Conservation (phyloP, 2,888 invertebrate genomes). For the Hermodice carunculata region DNA sequence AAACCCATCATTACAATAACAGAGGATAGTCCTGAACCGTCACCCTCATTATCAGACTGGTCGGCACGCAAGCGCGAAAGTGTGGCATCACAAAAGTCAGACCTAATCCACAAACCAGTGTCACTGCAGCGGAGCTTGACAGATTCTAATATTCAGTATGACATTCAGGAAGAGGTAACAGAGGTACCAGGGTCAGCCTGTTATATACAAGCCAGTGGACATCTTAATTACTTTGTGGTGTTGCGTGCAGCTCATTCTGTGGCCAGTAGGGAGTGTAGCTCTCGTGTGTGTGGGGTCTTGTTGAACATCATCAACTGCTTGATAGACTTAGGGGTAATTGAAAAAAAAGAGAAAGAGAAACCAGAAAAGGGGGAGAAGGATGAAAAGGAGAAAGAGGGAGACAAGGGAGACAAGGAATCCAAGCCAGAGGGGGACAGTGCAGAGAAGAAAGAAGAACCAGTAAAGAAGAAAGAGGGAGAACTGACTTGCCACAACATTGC, state of each 20-base stretch:
- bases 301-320: conserved; percentile 92
- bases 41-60: conserved; percentile 72
- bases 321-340: conserved; percentile 86
- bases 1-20: conserved; percentile 98
- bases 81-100: conserved; percentile 71
- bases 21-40: conserved; percentile 90
- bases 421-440: neutral
- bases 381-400: neutral
- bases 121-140: conserved; percentile 56
- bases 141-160: conserved; percentile 65
- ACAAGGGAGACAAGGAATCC: conserved; percentile 6
- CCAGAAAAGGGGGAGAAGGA: conserved; percentile 27
- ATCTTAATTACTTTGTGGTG: conserved; percentile 15
- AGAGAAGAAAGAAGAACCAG: conserved; percentile 5
- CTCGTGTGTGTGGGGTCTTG: conserved; percentile 92
- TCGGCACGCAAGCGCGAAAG: conserved; percentile 74
- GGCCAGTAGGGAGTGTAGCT: conserved; percentile 86
- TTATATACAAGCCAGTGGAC: conserved; percentile 85
- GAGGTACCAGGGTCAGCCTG: conserved; percentile 81
- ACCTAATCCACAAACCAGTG: conserved; percentile 3
- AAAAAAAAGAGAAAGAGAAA: no score
- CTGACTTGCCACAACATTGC: conserved; percentile 29
- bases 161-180: conserved; percentile 70
- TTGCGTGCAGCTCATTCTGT: conserved; percentile 88
- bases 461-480: conserved; percentile 4